Conservation (phyloP, 2,888 invertebrate genomes). For the Pilophorus perplexus region DNA sequence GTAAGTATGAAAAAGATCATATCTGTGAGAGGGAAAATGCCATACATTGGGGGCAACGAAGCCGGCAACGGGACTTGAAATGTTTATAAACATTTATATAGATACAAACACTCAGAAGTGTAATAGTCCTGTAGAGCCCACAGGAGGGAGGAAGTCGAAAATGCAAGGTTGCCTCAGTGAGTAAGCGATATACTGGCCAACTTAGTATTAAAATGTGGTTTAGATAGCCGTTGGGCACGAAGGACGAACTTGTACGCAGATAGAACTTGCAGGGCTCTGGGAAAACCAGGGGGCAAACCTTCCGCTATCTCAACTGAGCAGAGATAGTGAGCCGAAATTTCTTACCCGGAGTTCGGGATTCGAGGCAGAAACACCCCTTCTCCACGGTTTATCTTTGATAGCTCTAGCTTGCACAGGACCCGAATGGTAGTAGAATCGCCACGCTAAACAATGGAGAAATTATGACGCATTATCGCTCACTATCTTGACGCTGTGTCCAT, state of each 20-base stretch:
- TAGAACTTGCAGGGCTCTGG: slow-evolving; percentile 15
- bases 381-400: slow-evolving; percentile 17
- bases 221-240: slow-evolving; percentile 30
- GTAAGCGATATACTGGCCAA: no score
- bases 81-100: no score
- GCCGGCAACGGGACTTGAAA: no score
- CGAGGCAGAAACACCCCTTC: not conserved
- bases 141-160: no score
- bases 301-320: slow-evolving; percentile 14
- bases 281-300: not conserved
- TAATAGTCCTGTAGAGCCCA: no score
- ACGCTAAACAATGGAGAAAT: slow-evolving; percentile 19
- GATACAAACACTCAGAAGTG: no score
- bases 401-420: not conserved
- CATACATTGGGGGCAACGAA: no score
- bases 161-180: no score
- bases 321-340: slow-evolving; percentile 21
- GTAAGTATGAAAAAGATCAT: no score
- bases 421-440: slow-evolving; percentile 5
- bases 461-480: slow-evolving; percentile 28
- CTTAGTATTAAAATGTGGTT: slow-evolving; percentile 32
- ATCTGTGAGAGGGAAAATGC: no score
- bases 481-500: slow-evolving; percentile 24
- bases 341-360: slow-evolving; percentile 25
- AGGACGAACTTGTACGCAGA: slow-evolving; percentile 18